These are phyloP conservation scores for Galagoides demidoff DNA, from an alignment of 2,797 vertebrate genomes.

Conservation along the genomic window DNA sequence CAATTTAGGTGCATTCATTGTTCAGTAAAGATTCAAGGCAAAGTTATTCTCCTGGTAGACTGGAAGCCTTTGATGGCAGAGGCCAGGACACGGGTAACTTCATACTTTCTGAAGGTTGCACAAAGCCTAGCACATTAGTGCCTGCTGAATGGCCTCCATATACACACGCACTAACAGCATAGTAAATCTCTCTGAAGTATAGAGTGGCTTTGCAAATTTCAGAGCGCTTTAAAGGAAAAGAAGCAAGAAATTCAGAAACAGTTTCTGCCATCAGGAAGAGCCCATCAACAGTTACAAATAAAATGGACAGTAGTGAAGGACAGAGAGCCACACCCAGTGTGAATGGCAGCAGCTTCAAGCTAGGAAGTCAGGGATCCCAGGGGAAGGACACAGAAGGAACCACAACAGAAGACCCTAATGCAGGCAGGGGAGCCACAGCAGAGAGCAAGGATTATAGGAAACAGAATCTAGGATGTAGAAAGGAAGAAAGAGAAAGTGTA, in stretches of 20 bases:
- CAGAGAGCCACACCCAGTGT: background rate
- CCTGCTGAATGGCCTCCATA: background rate
- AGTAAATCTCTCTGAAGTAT: background rate
- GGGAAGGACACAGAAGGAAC: background rate
- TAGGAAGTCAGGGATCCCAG: background rate
- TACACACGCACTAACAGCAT: background rate
- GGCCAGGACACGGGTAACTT: background rate
- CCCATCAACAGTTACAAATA: background rate
- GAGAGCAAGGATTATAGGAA: background rate
- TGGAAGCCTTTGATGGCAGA: background rate
- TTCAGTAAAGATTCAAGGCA: background rate
- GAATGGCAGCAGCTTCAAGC: background rate
- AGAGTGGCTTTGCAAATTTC: background rate
- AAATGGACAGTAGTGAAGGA: background rate
- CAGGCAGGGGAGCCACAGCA: background rate
- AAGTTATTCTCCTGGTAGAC: background rate
- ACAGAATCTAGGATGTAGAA: background rate
- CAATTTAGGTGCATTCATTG: background rate
- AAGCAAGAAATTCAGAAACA: background rate
- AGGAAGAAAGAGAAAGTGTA: background rate
- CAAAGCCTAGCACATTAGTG: background rate
- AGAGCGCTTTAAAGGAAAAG: background rate
- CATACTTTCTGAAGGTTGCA: background rate
- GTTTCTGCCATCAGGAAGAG: background rate
- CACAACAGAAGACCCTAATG: rapidly evolving